A percentile compares a stretch with the other conserved stretches of the same genome.
Evolutionary conservation across 2,113 vertebrate genomes (phyloP).

Genomic region (Engystomops pustulosus): DNA sequence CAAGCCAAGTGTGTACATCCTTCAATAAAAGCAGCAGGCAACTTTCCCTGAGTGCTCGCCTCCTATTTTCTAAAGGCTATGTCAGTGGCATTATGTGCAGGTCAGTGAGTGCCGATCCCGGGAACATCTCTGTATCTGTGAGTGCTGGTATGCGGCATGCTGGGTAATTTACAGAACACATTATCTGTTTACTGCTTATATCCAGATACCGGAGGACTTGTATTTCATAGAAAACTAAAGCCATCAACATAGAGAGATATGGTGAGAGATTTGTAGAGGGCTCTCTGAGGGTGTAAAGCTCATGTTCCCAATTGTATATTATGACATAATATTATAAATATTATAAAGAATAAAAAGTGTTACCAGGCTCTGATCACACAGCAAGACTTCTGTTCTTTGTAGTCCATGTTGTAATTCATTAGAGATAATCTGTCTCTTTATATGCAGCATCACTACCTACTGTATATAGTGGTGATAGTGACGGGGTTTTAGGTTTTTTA

Average conservation of each 20-base stretch:
- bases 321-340: no score
- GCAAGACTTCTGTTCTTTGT: no score
- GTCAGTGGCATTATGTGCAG: conserved; percentile 45
- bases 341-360: no score
- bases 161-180: not conserved
- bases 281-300: no score
- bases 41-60: not conserved
- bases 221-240: not conserved
- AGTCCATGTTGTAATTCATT: no score
- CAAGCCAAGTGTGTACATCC: conserved; percentile 8
- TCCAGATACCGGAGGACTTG: not conserved
- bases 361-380: no score
- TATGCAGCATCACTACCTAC: no score
- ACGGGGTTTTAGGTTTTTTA: no score
- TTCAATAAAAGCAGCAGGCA: conserved; percentile 40
- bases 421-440: no score
- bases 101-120: conserved; percentile 33
- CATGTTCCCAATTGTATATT: no score
- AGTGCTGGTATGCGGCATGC: not conserved
- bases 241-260: not conserved
- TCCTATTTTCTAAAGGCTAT: conserved; percentile 43
- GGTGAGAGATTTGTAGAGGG: not conserved
- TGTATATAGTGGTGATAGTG: no score
- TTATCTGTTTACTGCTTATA: not conserved
- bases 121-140: conserved; percentile 12